These are phyloP conservation scores for Ormyrus thymus DNA, from an alignment of 2,888 invertebrate species.

Conservation along the genomic window DNA sequence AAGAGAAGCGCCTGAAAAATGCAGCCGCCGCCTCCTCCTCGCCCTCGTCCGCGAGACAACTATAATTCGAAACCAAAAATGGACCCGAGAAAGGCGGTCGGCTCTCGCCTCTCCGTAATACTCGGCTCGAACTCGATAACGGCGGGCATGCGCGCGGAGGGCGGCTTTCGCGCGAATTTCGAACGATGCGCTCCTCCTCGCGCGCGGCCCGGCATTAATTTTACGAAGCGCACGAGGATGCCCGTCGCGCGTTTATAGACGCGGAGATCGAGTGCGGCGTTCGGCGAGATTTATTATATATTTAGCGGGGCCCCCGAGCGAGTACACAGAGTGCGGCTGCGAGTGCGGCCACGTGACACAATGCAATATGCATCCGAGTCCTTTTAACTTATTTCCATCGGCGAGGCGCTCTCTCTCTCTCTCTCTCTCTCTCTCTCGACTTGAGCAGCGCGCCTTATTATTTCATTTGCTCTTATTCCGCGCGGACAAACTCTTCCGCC, in stretches of 20 bases:
- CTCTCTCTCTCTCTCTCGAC: conserved; percentile 1
- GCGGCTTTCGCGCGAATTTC: conserved; percentile 29
- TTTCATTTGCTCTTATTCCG: conserved; percentile 38
- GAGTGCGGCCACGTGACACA: conserved; percentile 8
- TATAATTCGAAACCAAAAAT: too few species aligned
- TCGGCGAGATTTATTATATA: conserved; percentile 53
- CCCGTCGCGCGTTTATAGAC: conserved; percentile 38
- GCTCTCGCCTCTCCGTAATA: too few species aligned
- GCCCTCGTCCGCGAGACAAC: too few species aligned
- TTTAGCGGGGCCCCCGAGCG: conserved; percentile 53
- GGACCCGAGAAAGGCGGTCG: too few species aligned
- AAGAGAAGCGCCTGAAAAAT: too few species aligned
- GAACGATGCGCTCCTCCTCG: conserved; percentile 27
- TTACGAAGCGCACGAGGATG: conserved; percentile 7
- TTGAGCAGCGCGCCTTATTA: conserved; percentile 24
- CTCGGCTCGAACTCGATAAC: too few species aligned
- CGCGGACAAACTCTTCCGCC: neutral
- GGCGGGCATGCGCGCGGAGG: too few species aligned
- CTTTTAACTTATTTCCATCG: neutral
- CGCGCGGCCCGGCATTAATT: neutral
- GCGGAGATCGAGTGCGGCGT: conserved; percentile 35
- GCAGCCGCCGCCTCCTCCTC: too few species aligned
- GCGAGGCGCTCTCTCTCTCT: neutral
- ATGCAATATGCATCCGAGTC: conserved; percentile 4
- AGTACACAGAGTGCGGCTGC: conserved; percentile 33